These are phyloP conservation scores for Tapirus indicus DNA, from an alignment of 2,797 vertebrate genomes.

Conservation along the genomic window DNA sequence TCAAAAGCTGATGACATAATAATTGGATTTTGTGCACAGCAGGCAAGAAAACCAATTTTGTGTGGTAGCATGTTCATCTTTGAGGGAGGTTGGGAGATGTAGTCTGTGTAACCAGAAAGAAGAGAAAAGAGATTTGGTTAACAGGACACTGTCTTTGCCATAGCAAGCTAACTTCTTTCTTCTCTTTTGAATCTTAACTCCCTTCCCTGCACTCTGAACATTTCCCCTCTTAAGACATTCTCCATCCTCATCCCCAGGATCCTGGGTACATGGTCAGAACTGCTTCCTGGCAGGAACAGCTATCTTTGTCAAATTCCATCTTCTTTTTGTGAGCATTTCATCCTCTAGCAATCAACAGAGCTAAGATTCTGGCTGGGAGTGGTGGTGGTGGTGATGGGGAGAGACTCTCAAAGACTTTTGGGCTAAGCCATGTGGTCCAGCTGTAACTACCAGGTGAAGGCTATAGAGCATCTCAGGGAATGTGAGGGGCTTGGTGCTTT, in stretches of 20 bases:
- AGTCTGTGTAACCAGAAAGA: not conserved
- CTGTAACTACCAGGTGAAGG: not conserved
- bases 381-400: not conserved
- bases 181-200: not conserved
- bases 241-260: not conserved
- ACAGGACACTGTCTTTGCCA: not conserved
- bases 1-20: too few species aligned
- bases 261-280: not conserved
- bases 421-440: not conserved
- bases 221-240: fast-evolving
- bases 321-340: not conserved
- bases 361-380: not conserved
- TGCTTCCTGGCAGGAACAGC: not conserved
- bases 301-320: not conserved
- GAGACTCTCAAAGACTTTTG: not conserved
- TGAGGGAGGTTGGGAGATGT: not conserved
- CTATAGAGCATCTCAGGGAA: too few species aligned
- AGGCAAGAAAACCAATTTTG: too few species aligned
- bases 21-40: too few species aligned
- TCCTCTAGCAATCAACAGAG: not conserved
- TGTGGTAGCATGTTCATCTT: too few species aligned
- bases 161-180: not conserved
- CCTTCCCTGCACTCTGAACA: not conserved
- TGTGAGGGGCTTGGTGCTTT: not conserved
- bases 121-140: not conserved